phyloP scores from a whole-genome alignment of 1,140 invertebrate genomes.

The Sarcophaga peregrina region DNA sequence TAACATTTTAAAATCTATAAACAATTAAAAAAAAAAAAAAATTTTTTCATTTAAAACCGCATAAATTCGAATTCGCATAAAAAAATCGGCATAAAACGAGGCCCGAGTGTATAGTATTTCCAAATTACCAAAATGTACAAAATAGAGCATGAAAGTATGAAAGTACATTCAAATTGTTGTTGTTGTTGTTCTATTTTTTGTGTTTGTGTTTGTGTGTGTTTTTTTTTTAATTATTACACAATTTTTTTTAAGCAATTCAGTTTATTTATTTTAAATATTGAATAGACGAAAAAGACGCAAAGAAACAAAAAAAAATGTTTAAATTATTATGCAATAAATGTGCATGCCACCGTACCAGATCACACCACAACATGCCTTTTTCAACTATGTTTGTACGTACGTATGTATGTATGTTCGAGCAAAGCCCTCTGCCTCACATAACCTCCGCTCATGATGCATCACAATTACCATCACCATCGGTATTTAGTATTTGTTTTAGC shows the following conservation, averaged over 20 bases:
- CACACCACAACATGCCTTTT: neutral
- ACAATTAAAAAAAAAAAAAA: too few relatives aligned
- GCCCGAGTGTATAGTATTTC: too few relatives aligned
- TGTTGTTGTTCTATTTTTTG: neutral
- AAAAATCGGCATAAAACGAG: too few relatives aligned
- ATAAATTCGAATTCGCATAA: too few relatives aligned
- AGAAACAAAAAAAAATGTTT: neutral
- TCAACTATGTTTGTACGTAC: too few relatives aligned
- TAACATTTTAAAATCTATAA: too few relatives aligned
- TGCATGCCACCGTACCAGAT: conserved; percentile 19
- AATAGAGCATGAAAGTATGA: conserved; percentile 13
- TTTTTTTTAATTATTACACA: neutral
- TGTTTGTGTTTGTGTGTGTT: too few relatives aligned
- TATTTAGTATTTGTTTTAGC: too few relatives aligned
- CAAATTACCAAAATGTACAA: conserved; percentile 16
- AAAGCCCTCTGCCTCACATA: neutral
- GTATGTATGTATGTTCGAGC: too few relatives aligned
- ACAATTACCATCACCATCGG: neutral
- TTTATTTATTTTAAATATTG: conserved; percentile 25
- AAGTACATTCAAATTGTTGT: neutral
- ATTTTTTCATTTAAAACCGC: too few relatives aligned
- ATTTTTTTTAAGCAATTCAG: neutral
- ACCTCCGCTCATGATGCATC: neutral
- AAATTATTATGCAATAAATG: conserved; percentile 40
- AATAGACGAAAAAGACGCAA: neutral